These are phyloP conservation scores for Scalopus aquaticus DNA, from an alignment of 2,113 vertebrate genomes.

Conservation along the genomic window DNA sequence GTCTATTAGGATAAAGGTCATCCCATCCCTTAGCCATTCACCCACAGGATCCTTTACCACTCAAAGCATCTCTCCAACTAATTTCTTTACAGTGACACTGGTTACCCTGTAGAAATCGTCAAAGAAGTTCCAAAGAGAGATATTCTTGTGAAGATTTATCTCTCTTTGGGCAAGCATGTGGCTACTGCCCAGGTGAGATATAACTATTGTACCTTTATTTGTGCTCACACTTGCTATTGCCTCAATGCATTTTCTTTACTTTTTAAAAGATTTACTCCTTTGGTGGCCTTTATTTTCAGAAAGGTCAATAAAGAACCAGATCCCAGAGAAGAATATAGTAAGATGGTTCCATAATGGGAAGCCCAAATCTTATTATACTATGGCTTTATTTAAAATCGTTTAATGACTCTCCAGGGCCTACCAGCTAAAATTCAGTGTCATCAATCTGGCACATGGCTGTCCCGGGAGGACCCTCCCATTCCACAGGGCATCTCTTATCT, in stretches of 20 bases:
- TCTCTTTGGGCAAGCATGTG: not conserved
- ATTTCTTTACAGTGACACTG: slow-evolving; percentile 6
- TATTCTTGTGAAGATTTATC: slow-evolving; percentile 43
- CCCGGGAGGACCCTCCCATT: not conserved
- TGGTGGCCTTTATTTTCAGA: slow-evolving; percentile 28
- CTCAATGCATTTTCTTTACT: not conserved
- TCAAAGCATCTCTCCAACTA: not conserved
- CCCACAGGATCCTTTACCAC: not conserved
- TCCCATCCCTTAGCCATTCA: not conserved
- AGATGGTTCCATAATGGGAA: not conserved
- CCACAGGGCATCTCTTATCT: not conserved
- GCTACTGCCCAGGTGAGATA: not conserved
- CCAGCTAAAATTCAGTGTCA: not conserved
- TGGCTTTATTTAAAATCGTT: slow-evolving; percentile 1
- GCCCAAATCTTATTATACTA: not conserved
- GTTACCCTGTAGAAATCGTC: slow-evolving; percentile 14
- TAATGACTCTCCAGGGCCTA: not conserved
- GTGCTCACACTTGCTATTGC: not conserved
- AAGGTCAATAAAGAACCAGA: not conserved
- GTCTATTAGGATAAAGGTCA: slow-evolving; percentile 6
- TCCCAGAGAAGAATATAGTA: slow-evolving; percentile 18
- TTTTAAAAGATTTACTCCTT: slow-evolving; percentile 29
- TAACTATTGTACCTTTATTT: not conserved
- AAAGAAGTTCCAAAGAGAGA: slow-evolving; percentile 49
- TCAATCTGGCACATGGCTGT: fast-evolving